phyloP scores from a whole-genome alignment of 2,113 vertebrate species.

The Uria aalge region DNA sequence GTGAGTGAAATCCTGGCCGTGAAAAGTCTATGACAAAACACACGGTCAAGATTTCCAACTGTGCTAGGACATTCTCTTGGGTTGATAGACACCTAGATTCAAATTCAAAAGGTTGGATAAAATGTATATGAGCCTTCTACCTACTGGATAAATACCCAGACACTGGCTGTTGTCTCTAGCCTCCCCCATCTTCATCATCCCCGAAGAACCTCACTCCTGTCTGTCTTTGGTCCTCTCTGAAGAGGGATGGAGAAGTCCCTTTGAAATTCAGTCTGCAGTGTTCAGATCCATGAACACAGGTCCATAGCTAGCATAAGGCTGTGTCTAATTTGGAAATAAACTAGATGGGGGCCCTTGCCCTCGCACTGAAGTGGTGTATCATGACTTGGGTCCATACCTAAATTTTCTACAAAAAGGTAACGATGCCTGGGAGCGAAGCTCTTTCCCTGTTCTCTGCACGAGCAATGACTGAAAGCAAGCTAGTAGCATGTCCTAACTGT shows the following conservation, averaged over 20 bases:
- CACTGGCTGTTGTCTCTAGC: too few species aligned
- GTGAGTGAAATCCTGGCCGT: neutral
- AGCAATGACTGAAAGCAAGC: neutral
- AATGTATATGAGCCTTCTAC: neutral
- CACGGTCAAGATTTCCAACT: neutral
- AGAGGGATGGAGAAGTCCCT: neutral
- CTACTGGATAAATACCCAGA: neutral
- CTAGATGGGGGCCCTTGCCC: neutral
- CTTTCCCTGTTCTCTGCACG: neutral
- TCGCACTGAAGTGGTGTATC: neutral
- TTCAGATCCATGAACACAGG: neutral
- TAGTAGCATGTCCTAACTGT: neutral
- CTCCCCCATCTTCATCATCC: neutral
- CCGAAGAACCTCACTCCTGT: neutral
- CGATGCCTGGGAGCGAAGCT: neutral
- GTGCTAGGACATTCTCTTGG: neutral
- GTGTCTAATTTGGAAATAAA: neutral
- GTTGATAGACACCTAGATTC: neutral
- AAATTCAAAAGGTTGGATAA: neutral
- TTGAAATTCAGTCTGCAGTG: neutral
- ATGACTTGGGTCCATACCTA: neutral
- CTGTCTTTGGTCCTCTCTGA: neutral
- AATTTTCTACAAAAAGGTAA: neutral
- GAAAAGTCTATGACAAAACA: neutral
- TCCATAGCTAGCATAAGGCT: neutral